Conservation (phyloP, 2,888 invertebrate genomes). For the Iphiclides podalirius region DNA sequence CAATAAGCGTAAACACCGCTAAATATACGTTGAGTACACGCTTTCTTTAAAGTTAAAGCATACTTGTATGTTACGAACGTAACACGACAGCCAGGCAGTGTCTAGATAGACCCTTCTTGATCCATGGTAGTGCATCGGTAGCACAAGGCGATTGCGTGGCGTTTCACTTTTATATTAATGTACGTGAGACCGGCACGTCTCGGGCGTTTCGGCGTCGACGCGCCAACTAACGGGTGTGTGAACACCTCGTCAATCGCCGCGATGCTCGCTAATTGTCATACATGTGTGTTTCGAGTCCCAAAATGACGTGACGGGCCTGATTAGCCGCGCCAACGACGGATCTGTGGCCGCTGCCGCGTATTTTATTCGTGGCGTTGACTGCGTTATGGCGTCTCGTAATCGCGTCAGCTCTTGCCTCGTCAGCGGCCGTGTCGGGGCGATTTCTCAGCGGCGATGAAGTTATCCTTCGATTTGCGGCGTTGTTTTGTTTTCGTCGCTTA, state of each 20-base stretch:
- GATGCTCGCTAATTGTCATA: slow-evolving; percentile 64
- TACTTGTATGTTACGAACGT: too few relatives aligned
- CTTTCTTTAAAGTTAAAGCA: too few relatives aligned
- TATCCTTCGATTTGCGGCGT: too few relatives aligned
- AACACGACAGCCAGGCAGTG: too few relatives aligned
- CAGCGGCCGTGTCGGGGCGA: slow-evolving; percentile 23
- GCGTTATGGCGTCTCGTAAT: slow-evolving; percentile 4
- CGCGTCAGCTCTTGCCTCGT: background rate
- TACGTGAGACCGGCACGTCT: slow-evolving; percentile 29
- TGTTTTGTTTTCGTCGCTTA: too few relatives aligned
- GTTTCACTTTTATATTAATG: slow-evolving; percentile 25
- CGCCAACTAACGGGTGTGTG: slow-evolving; percentile 56
- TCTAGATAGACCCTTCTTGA: too few relatives aligned
- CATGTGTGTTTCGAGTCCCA: slow-evolving; percentile 73
- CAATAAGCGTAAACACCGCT: too few relatives aligned
- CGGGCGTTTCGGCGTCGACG: slow-evolving; percentile 34
- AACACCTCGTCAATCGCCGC: slow-evolving; percentile 55
- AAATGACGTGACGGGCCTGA: slow-evolving; percentile 61
- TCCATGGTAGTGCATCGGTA: too few relatives aligned
- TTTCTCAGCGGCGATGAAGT: too few relatives aligned
- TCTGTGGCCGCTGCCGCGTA: slow-evolving; percentile 44
- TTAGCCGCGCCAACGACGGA: slow-evolving; percentile 62
- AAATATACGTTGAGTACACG: too few relatives aligned
- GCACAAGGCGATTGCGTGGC: too few relatives aligned
- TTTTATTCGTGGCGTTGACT: slow-evolving; percentile 17